Evolutionary conservation across 2,113 vertebrate species (phyloP).

Genomic region (Malurus alboscapulatus): DNA sequence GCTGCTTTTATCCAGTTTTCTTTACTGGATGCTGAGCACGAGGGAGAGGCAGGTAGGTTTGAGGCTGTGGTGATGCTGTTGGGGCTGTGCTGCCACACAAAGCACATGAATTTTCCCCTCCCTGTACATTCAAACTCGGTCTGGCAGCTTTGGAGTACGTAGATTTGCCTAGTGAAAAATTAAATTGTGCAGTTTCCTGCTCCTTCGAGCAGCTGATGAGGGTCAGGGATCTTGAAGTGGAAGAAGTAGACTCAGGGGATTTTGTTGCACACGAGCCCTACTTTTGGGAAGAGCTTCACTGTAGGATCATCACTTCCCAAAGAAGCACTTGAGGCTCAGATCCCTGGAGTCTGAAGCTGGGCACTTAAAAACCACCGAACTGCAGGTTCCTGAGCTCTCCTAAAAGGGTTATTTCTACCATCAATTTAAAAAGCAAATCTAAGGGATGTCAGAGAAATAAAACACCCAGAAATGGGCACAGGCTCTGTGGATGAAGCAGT

Average conservation of each 20-base stretch:
- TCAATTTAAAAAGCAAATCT: background rate
- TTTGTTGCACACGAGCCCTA: fast-evolving
- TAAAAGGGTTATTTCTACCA: background rate
- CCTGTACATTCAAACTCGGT: fast-evolving
- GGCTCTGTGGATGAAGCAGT: background rate
- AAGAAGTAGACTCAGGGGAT: background rate
- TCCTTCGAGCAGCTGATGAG: background rate
- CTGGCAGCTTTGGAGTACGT: background rate
- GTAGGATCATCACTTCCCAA: background rate
- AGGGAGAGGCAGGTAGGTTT: background rate
- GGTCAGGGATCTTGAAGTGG: background rate
- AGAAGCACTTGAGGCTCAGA: background rate
- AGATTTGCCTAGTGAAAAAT: background rate
- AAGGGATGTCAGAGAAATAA: background rate
- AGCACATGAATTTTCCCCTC: fast-evolving
- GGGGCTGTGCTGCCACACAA: background rate
- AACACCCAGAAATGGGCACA: background rate
- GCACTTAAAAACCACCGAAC: background rate
- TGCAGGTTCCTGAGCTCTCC: background rate
- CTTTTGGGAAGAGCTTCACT: background rate
- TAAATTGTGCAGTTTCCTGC: background rate
- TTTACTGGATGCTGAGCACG: background rate
- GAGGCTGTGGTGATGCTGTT: background rate
- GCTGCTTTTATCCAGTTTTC: background rate
- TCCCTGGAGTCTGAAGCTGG: background rate